phyloP scores from a whole-genome alignment of 1,140 invertebrate genomes.

The Ceratosolen solmsi region DNA sequence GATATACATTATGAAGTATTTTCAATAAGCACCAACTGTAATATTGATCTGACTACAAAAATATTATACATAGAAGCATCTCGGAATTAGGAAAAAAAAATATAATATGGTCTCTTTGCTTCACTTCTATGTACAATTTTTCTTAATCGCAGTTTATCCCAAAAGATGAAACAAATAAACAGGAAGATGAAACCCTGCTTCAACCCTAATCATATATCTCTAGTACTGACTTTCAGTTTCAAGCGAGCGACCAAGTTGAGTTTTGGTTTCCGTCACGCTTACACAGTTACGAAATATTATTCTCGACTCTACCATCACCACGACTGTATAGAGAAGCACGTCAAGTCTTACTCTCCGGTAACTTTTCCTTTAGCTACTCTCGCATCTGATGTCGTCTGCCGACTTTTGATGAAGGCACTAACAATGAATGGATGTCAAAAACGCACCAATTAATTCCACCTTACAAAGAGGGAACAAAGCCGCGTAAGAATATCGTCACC shows the following conservation, averaged over 20 bases:
- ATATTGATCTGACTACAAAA: too few species aligned
- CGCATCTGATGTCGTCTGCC: constrained; percentile 61
- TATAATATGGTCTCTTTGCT: too few species aligned
- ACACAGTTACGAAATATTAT: constrained; percentile 55
- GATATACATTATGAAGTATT: too few species aligned
- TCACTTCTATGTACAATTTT: too few species aligned
- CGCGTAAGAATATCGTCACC: constrained; percentile 65
- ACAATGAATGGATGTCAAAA: constrained; percentile 72
- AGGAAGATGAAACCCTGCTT: too few species aligned
- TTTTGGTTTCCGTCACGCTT: constrained; percentile 9
- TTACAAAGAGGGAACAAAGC: constrained; percentile 63
- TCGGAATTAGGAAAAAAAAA: too few species aligned
- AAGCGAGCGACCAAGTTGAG: neutral
- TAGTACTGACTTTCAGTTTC: constrained; percentile 4
- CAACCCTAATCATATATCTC: neutral
- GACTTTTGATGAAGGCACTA: constrained; percentile 36
- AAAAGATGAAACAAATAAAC: too few species aligned
- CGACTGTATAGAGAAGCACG: constrained; percentile 24
- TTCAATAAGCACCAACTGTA: too few species aligned
- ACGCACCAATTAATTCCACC: constrained; percentile 71
- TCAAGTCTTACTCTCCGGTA: constrained; percentile 55
- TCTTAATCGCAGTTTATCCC: too few species aligned
- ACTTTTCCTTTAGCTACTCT: constrained; percentile 64
- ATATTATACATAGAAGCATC: too few species aligned
- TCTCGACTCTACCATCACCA: constrained; percentile 12